Evolutionary conservation across 2,113 vertebrate genomes (phyloP), one percentile per base, ranked within the genome.

Genomic region (Rhinopomastus cyanomelas): DNA sequence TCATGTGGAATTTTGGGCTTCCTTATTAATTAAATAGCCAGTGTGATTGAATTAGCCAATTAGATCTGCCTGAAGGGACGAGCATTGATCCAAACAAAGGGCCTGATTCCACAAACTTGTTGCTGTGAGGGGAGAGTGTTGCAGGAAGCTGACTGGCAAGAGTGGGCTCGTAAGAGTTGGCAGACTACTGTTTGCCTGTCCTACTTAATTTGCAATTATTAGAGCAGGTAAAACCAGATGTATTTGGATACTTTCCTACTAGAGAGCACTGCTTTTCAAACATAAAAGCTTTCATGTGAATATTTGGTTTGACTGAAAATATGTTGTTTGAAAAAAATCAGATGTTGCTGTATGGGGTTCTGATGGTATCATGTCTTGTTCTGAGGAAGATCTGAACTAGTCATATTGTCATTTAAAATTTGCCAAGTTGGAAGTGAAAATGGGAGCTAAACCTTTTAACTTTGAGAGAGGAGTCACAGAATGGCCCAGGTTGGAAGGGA

Each of bases 1-100:
- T 96, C 80, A 25, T 91, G 85, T 53, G 75, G 88, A 95, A 94
- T 93, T 90, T 90, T 67, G 37, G 42, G 42, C 55, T 89, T 90
- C 79, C 80, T 94, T 94, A 94, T 96, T 93, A 96, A 94, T 96
- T 95, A 94, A 94, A 90, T 88, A 86, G 95, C 85, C 94, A 92
- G 85, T 87, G 80, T 91, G 89, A 92, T 77, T 90, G 88, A 95
- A 93, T 95, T 92, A 90, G 91, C 60, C 83, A 81, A 85, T 91
- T 91, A 91, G 81, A 77, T 94, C 51, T 85, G 89, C 88, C 78
- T 85, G 87, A 77, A 95, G 82, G 87, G 94, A 87, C 42, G 71
- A 91, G 36, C 71, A 80, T 55, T 62, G 88, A 94, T 91, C 83
- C 80, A 91, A 90, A 81, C 56, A 88, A 91, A 88, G 48, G 62